Conservation (phyloP, 2,888 invertebrate species). For the Hydrotaea cyrtoneurina region DNA sequence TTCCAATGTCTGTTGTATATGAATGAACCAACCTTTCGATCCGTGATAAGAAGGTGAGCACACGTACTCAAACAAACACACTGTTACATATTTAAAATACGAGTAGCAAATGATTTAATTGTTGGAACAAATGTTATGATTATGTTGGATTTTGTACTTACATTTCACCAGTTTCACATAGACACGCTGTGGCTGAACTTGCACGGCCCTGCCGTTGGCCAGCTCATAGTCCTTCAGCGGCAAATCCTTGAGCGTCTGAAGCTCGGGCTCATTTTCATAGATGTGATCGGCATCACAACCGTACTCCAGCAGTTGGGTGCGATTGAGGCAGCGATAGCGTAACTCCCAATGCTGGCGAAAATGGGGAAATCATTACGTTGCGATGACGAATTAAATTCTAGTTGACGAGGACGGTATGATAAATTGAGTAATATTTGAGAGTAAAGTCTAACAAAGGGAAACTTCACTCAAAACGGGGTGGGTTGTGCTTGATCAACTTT, state of each 20-base stretch:
- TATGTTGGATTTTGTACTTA: slow-evolving; percentile 77
- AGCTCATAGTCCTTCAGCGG: slow-evolving; percentile 77
- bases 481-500: too few species aligned
- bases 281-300: slow-evolving; percentile 74
- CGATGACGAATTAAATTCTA: slow-evolving; percentile 11
- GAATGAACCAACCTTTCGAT: too few species aligned
- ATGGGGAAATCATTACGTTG: not conserved
- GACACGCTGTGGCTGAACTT: slow-evolving; percentile 85
- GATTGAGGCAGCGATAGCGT: slow-evolving; percentile 75
- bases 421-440: not conserved
- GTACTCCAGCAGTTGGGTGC: slow-evolving; percentile 70
- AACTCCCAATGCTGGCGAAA: slow-evolving; percentile 71
- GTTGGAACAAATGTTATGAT: not conserved
- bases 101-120: not conserved
- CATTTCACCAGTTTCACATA: slow-evolving; percentile 84
- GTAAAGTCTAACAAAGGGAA: too few species aligned
- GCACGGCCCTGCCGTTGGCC: slow-evolving; percentile 81
- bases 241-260: slow-evolving; percentile 70
- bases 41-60: too few species aligned
- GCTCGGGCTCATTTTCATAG: slow-evolving; percentile 74
- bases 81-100: too few species aligned
- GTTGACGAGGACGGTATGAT: not conserved
- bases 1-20: too few species aligned
- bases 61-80: not conserved
- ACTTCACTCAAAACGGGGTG: too few species aligned